Evolutionary conservation across 1,140 invertebrate species (phyloP), one percentile per base, ranked within the genome.

Genomic region (Pemphigus obesinymphae): DNA sequence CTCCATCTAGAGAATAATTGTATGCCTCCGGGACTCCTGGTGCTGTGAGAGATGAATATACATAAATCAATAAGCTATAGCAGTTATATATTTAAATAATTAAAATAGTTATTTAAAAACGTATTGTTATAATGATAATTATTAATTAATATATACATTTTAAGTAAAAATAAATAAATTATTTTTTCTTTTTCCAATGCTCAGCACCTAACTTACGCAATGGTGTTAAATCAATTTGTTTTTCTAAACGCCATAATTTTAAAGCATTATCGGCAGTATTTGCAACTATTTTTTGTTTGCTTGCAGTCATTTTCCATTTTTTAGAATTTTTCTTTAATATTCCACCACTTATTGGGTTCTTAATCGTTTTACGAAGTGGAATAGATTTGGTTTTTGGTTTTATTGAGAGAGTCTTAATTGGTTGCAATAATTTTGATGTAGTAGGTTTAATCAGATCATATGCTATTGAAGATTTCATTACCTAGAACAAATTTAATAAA

Each of bases 361-460:
- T 80, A 43, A 80, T 61, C 1, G 55, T 17, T 80, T 80, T 80
- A 26, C 17, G 76, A n/a, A 80, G 55, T 63, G 50, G 37, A 45
- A 20, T 10, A 31, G 76, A 45, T 80, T 80, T 80, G 3, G 0
- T 26, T 29, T 61, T 61, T 43, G 76, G 40, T 61, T 55, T 17
- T 20, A 80, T 55, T 26, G 76, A 6, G 43, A 61, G 31, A 13
- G 76, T 45, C 55, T 31, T 45, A 43, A 80, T 63, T 26, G 76
- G 53, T 45, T 55, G 53, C 17, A 80, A 63, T 31, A 80, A 80
- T 50, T 80, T 80, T 45, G 76, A 80, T 13, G 76, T 63, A 29
- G 76, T 63, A 0, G 76, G 76, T 43, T 63, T 80, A 55, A 80
- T 80, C n/a, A 80, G 8, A 61, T 80, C 76, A 45, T 61, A 80